Percentiles rank a stretch among this genome's conserved stretches.
These are phyloP conservation scores for Ptychobarbus kaznakovi DNA, from an alignment of 2,797 vertebrate genomes.

Conservation along the genomic window DNA sequence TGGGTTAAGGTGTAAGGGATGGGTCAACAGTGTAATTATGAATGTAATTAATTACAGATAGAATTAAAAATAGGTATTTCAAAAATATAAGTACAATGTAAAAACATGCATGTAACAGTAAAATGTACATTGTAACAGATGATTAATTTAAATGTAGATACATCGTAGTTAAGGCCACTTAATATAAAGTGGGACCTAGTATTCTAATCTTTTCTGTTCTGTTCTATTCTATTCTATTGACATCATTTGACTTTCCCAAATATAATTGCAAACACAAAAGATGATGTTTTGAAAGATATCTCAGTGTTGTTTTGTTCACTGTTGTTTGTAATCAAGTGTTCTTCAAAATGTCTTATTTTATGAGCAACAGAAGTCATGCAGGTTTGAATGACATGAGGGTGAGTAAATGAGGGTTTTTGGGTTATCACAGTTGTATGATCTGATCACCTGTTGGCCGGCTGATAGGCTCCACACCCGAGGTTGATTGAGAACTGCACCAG, in stretches of 20 bases:
- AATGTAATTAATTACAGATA: too few relatives aligned
- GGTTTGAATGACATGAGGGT: not conserved
- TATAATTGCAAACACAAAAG: not conserved
- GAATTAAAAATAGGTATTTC: too few relatives aligned
- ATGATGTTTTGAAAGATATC: not conserved
- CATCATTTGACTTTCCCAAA: not conserved
- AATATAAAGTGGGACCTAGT: too few relatives aligned
- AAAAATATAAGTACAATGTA: too few relatives aligned
- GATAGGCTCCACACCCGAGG: slow-evolving; percentile 95
- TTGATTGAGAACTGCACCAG: slow-evolving; percentile 98
- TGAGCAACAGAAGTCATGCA: not conserved
- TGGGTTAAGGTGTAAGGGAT: too few relatives aligned
- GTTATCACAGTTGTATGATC: not conserved
- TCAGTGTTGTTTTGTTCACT: not conserved
- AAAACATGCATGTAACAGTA: too few relatives aligned
- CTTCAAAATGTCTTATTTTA: not conserved
- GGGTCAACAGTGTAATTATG: too few relatives aligned
- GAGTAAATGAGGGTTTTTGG: not conserved
- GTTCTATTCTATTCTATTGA: not conserved
- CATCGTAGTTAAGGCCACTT: too few relatives aligned
- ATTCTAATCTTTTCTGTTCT: too few relatives aligned
- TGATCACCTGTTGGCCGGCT: slow-evolving; percentile 93
- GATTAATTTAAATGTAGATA: too few relatives aligned
- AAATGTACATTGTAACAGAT: too few relatives aligned
- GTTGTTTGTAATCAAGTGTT: too few relatives aligned